Evolutionary conservation across 2,888 invertebrate genomes (phyloP).

Genomic region (Dendrolimus houi): DNA sequence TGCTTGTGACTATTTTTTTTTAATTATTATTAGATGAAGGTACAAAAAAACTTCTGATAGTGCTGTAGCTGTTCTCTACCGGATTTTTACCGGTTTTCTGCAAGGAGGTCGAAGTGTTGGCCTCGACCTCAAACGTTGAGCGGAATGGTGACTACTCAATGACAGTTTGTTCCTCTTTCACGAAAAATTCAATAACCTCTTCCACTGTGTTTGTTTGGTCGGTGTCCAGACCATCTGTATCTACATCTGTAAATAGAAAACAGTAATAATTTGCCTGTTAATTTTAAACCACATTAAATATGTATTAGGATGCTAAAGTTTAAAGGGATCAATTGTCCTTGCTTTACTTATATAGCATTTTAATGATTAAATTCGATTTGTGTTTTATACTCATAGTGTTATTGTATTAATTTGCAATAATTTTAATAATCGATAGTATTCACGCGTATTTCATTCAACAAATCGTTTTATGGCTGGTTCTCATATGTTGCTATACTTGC

Average conservation of each 20-base stretch:
- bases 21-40: conserved; percentile 19
- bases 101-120: conserved; percentile 33
- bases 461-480: too few relatives aligned
- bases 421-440: too few relatives aligned
- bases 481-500: too few relatives aligned
- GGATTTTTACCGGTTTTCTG: conserved; percentile 25
- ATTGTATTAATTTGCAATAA: too few relatives aligned
- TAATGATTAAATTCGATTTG: too few relatives aligned
- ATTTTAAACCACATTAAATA: background rate
- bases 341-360: too few relatives aligned
- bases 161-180: conserved; percentile 93
- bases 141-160: conserved; percentile 80
- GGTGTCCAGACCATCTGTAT: conserved; percentile 94
- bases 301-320: too few relatives aligned
- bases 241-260: conserved; percentile 81
- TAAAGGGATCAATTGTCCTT: too few relatives aligned
- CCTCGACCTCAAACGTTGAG: conserved; percentile 44
- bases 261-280: background rate
- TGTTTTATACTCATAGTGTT: too few relatives aligned
- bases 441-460: too few relatives aligned
- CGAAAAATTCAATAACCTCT: conserved; percentile 97
- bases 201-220: conserved; percentile 93
- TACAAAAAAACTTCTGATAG: conserved; percentile 43
- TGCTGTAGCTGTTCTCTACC: conserved; percentile 31
- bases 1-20: conserved; percentile 16